These are phyloP conservation scores for Rhaphigaster nebulosa DNA, from an alignment of 2,888 invertebrate species.

Conservation along the genomic window DNA sequence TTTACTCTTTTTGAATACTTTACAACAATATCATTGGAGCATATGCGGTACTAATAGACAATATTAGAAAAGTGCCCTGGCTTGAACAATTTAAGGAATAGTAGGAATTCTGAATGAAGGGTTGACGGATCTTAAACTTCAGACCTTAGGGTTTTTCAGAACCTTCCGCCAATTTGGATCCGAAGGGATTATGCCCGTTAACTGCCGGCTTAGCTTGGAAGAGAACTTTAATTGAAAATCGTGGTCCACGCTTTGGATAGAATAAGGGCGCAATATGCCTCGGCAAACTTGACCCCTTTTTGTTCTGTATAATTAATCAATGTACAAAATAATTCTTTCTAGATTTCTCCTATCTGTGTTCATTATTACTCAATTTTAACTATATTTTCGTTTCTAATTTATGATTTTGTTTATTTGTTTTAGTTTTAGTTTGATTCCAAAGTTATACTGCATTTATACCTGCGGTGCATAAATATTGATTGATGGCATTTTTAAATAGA, in stretches of 20 bases:
- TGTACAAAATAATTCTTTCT: not conserved
- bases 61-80: too few relatives aligned
- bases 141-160: not conserved
- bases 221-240: slow-evolving; percentile 9
- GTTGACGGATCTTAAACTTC: not conserved
- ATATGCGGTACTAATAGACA: not conserved
- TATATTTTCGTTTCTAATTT: not conserved
- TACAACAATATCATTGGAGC: not conserved
- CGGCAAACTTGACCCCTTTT: not conserved
- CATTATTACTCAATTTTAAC: not conserved
- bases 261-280: not conserved
- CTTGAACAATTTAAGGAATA: not conserved
- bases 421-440: not conserved
- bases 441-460: too few relatives aligned
- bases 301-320: not conserved
- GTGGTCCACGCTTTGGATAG: not conserved
- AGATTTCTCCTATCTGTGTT: not conserved
- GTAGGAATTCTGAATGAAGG: not conserved
- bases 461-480: too few relatives aligned
- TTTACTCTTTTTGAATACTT: not conserved
- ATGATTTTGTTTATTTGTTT: too few relatives aligned
- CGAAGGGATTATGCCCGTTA: not conserved
- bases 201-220: not conserved
- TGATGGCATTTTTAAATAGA: too few relatives aligned
- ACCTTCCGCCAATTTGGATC: not conserved